Percentiles rank a stretch among this genome's conserved stretches.
Evolutionary conservation across 2,888 invertebrate species (phyloP).

Genomic region (Coleophora flavipennella): DNA sequence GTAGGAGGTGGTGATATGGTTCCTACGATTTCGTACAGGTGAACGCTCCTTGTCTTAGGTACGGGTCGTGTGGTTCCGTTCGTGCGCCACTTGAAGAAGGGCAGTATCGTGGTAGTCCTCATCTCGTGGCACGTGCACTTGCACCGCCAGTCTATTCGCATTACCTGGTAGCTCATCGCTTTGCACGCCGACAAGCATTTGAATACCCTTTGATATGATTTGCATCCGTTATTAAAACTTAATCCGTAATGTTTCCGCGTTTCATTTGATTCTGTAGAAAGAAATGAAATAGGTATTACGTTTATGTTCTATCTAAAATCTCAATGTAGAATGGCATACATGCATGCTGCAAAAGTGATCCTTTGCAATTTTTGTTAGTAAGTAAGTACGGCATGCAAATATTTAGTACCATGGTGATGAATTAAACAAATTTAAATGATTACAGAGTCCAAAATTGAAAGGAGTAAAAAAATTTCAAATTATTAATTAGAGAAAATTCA

Average conservation of each 20-base stretch:
- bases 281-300: too few species aligned
- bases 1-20: constrained; percentile 29
- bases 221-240: constrained; percentile 34
- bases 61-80: constrained; percentile 36
- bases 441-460: too few species aligned
- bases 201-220: constrained; percentile 34
- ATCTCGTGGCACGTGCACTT: constrained; percentile 47
- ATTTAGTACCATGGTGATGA: too few species aligned
- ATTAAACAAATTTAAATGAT: too few species aligned
- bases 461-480: too few species aligned
- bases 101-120: constrained; percentile 37
- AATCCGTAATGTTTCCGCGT: constrained; percentile 46
- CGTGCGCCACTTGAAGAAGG: constrained; percentile 46
- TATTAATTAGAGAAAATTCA: too few species aligned
- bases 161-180: constrained; percentile 43
- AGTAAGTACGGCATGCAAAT: too few species aligned
- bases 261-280: constrained; percentile 7
- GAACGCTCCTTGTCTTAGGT: constrained; percentile 34
- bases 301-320: too few species aligned
- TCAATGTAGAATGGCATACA: too few species aligned
- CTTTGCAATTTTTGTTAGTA: too few species aligned
- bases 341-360: too few species aligned
- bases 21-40: constrained; percentile 40
- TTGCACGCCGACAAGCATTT: constrained; percentile 51
- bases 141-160: constrained; percentile 34